Evolutionary conservation across 2,113 vertebrate species (phyloP), one percentile per base, ranked within the genome.

Genomic region (Ginglymostoma cirratum): DNA sequence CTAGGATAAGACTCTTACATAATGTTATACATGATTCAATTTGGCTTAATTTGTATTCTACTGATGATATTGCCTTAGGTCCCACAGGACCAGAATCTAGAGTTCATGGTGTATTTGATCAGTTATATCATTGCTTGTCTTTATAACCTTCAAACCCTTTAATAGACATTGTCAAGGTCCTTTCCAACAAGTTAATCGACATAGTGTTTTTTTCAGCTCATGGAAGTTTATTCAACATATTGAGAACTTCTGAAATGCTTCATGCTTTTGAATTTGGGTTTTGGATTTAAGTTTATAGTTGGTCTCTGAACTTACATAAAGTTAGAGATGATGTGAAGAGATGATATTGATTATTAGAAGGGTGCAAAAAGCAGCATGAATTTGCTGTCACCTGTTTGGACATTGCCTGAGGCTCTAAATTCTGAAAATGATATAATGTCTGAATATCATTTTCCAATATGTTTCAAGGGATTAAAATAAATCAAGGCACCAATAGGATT

Each of bases 21-120:
- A 72, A 72, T 48, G 30, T 52, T 95, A 76, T 76, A 52, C 94
- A 95, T 95, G 48, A 95, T 95, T 95, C 94, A 72, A 76, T 14
- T 76, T 52, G 42, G 94, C 67, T 95, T 48, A 48, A 95, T 95
- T 95, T 95, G 94, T 95, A 95, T 95, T 95, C 94, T 69, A 95
- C 94, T 52, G 69, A 52, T 72, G n/a, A 34, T 72, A 95, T 52
- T 72, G 69, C 69, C 67, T 30, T 52, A 45, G 42, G 61, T 72
- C 69, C 94, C 69, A 72, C 14, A 70, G 94, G 94, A 76, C 45
- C 24, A 72, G 42, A 95, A 72, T 95, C 69, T 52, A 72, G 94
- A 30, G 67, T 95, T 94, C 24, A 52, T 95, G 69, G 69, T 95
- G 42, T 95, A 95, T 95, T 95, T 72, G 67, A 72, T 70, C 38